Evolutionary conservation across 2,113 vertebrate species (phyloP).

Genomic region (Guaruba guarouba): DNA sequence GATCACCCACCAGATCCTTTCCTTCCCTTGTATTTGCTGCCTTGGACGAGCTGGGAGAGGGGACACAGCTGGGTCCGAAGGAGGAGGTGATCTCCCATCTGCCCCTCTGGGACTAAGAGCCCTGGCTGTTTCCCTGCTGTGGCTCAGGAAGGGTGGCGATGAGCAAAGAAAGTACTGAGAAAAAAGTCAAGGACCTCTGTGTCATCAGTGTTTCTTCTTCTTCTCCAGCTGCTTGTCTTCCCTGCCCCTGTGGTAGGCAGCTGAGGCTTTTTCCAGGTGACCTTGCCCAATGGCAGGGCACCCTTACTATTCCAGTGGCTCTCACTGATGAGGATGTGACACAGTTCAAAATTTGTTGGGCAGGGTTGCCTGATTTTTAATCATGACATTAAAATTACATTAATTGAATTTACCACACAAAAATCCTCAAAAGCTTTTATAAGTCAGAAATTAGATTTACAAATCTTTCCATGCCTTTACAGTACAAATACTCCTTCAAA

Average conservation of each 20-base stretch:
- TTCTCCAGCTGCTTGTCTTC: background rate
- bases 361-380: background rate
- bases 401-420: slow-evolving; percentile 21
- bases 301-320: background rate
- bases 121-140: background rate
- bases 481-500: slow-evolving; percentile 32
- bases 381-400: background rate
- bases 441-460: slow-evolving; percentile 46
- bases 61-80: background rate
- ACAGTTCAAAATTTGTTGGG: background rate
- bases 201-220: background rate
- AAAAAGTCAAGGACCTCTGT: background rate
- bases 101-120: background rate
- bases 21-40: background rate
- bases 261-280: background rate
- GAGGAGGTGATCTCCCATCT: background rate
- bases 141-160: background rate
- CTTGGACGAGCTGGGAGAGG: background rate
- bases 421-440: slow-evolving; percentile 21
- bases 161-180: background rate
- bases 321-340: background rate
- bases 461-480: slow-evolving; percentile 38
- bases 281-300: background rate
- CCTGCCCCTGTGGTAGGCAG: background rate
- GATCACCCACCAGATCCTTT: background rate